Base-by-base conservation (phyloP, 2,113 vertebrate genomes). In the Puma concolor region DNA sequence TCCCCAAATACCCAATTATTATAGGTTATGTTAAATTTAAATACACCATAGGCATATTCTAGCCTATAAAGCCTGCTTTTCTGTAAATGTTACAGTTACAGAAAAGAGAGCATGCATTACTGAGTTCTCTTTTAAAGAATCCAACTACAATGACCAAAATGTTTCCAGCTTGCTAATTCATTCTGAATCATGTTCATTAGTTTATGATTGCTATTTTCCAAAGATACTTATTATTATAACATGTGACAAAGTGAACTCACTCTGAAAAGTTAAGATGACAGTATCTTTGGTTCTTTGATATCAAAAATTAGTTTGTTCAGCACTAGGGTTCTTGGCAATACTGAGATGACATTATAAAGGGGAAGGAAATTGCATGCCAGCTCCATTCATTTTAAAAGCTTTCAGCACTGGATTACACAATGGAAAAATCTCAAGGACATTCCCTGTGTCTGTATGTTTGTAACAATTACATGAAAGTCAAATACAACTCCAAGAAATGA, bases 291-390 rank as follows among this genome's bases (percentile, higher is more conserved):
- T 95, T 98, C 27, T 87, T 67, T 92, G 94, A 97, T 98, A 97
- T 80, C 25, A 96, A 98, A 98, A 98, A 98, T 94, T 96, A 98
- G 93, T 94, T 98, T 97, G 87, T 96, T 98, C 94, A 97, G 83
- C 89, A 98, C 95, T 93, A 79, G 57, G 76, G 77, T 79, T 93
- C 71, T 96, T 98, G 98, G 97, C 97, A 98, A 88, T 36, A 80
- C 29, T 79, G 38, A 95, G 96, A 98, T 54, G 33, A 87, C 69
- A 98, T 15, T 71, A 87, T n/a, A 50, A 98, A 97, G 93, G 96
- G 85, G 25, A 96, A 95, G 94, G 57, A 96, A 94, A 95, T 71
- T 86, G 9, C 67, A 94, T 91, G 82, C 72, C 88, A 95, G 19
- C 11, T 97, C 63, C 31, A 81, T 89, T 94, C 88, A 95, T 97